Evolutionary conservation across 2,113 vertebrate species (phyloP).

Genomic region (Poecilia latipinna): DNA sequence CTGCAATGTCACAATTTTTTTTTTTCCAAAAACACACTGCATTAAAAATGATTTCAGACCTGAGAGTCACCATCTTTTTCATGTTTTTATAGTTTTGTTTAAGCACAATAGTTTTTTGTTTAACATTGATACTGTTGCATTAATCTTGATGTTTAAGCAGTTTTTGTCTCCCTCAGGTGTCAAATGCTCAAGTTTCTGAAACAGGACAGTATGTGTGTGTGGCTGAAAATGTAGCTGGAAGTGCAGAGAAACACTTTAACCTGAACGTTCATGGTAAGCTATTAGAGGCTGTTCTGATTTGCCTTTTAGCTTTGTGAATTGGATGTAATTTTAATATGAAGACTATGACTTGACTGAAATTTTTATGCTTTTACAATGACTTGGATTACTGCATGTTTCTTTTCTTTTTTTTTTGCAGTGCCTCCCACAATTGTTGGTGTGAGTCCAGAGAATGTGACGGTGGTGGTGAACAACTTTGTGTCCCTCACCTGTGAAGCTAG

Average conservation of each 20-base stretch:
- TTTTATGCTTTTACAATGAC: not conserved
- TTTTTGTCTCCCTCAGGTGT: constrained; percentile 78
- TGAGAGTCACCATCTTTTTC: not conserved
- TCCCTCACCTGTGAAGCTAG: constrained; percentile 91
- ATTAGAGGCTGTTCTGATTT: not conserved
- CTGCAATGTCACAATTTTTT: no score
- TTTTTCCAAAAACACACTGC: no score
- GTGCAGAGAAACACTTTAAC: constrained; percentile 91
- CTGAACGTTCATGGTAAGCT: constrained; percentile 92
- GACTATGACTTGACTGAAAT: not conserved
- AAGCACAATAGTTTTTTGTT: not conserved
- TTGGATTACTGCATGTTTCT: not conserved
- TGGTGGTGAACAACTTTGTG: constrained; percentile 93
- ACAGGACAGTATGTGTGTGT: constrained; percentile 90
- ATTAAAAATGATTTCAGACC: not conserved
- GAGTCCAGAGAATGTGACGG: constrained; percentile 87
- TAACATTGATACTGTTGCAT: not conserved
- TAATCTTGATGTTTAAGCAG: not conserved
- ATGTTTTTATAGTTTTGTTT: not conserved
- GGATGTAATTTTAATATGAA: not conserved
- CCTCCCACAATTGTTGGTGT: constrained; percentile 87
- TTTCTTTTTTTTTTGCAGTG: constrained; percentile 73
- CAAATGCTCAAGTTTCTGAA: constrained; percentile 85
- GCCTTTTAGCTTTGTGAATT: not conserved
- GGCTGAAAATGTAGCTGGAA: constrained; percentile 90